Conservation (phyloP, 2,113 vertebrate species). For the Vicugna pacos region DNA sequence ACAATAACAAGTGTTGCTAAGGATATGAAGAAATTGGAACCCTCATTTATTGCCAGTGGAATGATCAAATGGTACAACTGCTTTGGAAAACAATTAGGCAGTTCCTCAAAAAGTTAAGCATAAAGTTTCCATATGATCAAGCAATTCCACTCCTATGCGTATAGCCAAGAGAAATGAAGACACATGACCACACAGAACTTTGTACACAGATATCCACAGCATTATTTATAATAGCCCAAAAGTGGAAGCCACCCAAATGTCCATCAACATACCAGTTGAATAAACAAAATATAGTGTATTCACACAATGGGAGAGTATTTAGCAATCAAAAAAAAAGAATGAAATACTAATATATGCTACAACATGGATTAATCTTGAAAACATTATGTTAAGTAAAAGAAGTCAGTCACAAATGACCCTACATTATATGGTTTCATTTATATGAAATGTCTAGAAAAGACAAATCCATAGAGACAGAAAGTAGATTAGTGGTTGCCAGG, state of each 20-base stretch:
- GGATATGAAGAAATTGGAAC: background rate
- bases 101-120: background rate
- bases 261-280: background rate
- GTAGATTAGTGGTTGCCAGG: background rate
- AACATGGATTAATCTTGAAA: background rate
- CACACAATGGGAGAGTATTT: conserved; percentile 1
- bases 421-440: background rate
- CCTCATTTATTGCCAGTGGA: background rate
- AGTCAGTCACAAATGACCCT: background rate
- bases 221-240: conserved; percentile 18
- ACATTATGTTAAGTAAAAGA: conserved; percentile 3
- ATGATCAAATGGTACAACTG: background rate
- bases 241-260: background rate
- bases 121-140: background rate
- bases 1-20: background rate
- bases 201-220: background rate
- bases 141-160: background rate
- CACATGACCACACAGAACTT: background rate
- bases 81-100: conserved; percentile 45
- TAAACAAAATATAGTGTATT: background rate
- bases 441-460: conserved; percentile 50
- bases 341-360: background rate
- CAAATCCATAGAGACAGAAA: conserved; percentile 15
- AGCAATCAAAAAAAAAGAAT: background rate
- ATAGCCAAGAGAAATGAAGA: conserved; percentile 25